Evolutionary conservation across 2,888 invertebrate species (phyloP), one percentile per base, ranked within the genome.

Genomic region (Zhengitettix transpicula): DNA sequence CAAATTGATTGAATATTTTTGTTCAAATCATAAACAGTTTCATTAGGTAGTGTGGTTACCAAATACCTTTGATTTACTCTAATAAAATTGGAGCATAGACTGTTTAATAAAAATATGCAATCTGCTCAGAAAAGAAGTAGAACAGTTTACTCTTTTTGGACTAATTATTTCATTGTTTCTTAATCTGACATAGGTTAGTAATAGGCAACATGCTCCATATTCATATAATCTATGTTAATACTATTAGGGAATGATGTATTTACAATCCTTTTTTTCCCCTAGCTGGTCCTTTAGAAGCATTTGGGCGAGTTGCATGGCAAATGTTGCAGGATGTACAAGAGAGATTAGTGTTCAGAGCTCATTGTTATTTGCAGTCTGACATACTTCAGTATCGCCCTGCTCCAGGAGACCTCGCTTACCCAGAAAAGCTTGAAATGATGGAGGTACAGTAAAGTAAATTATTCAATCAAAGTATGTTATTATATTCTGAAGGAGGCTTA

Each of bases 351-450:
- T 98, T 95, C 74, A 82, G 98, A 56, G 91, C 95, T 0, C 90
- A 95, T 76, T 83, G 97, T 66, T 98, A 95, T 73, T 82, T 98
- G 63, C 85, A 91, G 59, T 85, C 88, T 1, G 98, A 99, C 74
- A 91, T 99, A 66, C 77, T 89, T 61, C 81, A 83, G 66, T 91
- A 91, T 71, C 82, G 87, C 63, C 92, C 98, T 0, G 94, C 94
- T 12, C 83, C 88, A 8, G 98, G 98, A 0, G 99, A 99, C 77
- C 79, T 99, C 63, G 96, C 97, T 0, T 99, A 99, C 77, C 99
- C 99, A 0, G 93, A 96, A 67, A 97, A 98, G 73, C 77, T 99
- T 63, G 84, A 90, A 72, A 96, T 98, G 90, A 98, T 99, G 95
- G 93, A 96, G 81, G 90, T 76, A 64, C 58, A n/a, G 59, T 17